Evolutionary conservation across 2,797 vertebrate genomes (phyloP).

Genomic region (Poecile montanus): DNA sequence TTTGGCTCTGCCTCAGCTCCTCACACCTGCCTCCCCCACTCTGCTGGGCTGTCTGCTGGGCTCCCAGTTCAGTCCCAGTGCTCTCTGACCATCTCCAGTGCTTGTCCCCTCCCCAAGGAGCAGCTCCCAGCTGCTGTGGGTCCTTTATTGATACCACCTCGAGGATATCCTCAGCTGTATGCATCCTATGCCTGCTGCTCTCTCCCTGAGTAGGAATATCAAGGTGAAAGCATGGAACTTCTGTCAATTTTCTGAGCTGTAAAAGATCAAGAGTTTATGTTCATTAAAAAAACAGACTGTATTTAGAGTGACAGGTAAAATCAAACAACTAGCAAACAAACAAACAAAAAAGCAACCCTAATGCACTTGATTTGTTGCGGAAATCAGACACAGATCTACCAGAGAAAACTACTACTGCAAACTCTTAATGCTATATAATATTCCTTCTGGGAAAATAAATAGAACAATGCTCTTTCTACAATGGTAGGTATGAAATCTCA

Average conservation of each 20-base stretch:
- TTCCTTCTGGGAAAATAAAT: background rate
- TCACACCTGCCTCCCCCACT: background rate
- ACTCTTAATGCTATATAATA: slow-evolving; percentile 13
- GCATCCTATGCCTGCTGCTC: background rate
- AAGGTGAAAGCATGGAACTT: background rate
- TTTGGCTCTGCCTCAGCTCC: background rate
- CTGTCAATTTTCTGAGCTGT: background rate
- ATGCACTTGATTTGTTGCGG: background rate
- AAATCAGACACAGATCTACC: background rate
- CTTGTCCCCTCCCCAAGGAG: background rate
- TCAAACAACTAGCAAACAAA: background rate
- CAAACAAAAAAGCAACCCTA: background rate
- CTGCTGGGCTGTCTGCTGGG: background rate
- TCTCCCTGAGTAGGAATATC: background rate
- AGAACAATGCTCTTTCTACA: background rate
- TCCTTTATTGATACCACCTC: background rate
- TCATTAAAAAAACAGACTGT: background rate
- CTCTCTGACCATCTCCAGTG: accelerated
- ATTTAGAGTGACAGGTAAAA: background rate
- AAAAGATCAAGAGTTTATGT: background rate
- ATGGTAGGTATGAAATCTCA: background rate
- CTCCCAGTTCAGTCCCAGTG: background rate
- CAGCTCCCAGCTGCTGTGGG: background rate
- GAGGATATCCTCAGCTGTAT: background rate
- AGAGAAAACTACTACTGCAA: background rate